These are phyloP conservation scores for Tylochromis polylepis DNA, from an alignment of 2,113 vertebrate genomes.

Conservation along the genomic window DNA sequence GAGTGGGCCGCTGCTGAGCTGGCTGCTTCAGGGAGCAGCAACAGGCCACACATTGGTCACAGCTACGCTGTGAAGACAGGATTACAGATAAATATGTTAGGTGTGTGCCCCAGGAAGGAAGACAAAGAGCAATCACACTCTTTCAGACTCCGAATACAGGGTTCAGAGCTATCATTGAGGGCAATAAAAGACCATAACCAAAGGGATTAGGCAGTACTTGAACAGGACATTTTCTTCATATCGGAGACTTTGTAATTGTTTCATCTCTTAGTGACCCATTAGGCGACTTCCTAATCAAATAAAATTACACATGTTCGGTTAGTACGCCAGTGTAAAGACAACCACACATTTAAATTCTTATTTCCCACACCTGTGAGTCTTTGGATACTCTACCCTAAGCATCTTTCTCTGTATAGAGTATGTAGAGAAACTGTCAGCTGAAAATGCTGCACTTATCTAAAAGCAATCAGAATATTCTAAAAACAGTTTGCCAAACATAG, in stretches of 20 bases:
- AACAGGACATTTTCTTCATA: slow-evolving; percentile 55
- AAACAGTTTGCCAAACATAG: neutral
- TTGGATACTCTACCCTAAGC: neutral
- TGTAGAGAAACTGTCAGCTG: neutral
- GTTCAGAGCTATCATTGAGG: slow-evolving; percentile 55
- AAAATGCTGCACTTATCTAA: neutral
- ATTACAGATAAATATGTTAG: slow-evolving; percentile 72
- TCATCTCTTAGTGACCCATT: slow-evolving; percentile 53
- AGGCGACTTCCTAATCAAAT: slow-evolving; percentile 29
- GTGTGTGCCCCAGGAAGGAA: slow-evolving; percentile 56
- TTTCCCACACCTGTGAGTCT: neutral
- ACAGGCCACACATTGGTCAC: slow-evolving; percentile 68
- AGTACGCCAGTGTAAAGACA: neutral
- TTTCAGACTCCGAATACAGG: slow-evolving; percentile 30
- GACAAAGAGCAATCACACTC: slow-evolving; percentile 53
- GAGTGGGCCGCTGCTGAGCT: slow-evolving; percentile 51
- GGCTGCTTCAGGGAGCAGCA: slow-evolving; percentile 44
- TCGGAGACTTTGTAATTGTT: slow-evolving; percentile 49
- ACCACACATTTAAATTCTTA: neutral
- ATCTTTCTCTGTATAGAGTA: neutral
- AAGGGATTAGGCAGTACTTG: slow-evolving; percentile 60
- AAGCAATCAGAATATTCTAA: neutral
- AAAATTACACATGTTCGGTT: slow-evolving; percentile 6
- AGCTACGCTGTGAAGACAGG: slow-evolving; percentile 51
- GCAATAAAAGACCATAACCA: slow-evolving; percentile 52